A percentile compares a stretch with the other conserved stretches of the same genome.
Evolutionary conservation across 2,797 vertebrate species (phyloP).

Genomic region (Hyperoplus immaculatus): DNA sequence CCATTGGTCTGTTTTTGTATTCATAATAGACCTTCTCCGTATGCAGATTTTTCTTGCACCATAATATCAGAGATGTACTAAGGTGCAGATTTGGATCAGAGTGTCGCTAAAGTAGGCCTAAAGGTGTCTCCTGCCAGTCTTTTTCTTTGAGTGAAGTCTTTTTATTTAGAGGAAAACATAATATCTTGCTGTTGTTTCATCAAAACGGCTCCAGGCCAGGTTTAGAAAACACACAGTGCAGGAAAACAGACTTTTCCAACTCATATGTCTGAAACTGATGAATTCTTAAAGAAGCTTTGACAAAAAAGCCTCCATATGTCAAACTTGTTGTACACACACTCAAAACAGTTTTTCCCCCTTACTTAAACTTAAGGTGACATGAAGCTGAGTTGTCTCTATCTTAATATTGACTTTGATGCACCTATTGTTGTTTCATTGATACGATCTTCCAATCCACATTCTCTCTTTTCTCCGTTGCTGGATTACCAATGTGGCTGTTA

Average conservation of each 20-base stretch:
- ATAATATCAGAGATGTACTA: constrained; percentile 41
- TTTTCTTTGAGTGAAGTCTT: neutral
- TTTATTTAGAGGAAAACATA: neutral
- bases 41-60: constrained; percentile 42
- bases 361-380: constrained; percentile 6
- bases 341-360: neutral
- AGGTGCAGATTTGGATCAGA: constrained; percentile 39
- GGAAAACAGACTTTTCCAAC: neutral
- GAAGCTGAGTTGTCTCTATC: neutral
- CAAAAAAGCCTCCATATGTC: neutral
- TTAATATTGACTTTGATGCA: neutral
- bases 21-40: constrained; percentile 37
- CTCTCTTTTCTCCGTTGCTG: neutral
- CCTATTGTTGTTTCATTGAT: neutral
- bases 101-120: neutral
- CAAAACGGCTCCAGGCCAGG: neutral
- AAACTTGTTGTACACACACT: neutral
- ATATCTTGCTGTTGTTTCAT: neutral
- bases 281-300: neutral
- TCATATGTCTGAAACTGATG: neutral
- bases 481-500: neutral
- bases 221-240: neutral
- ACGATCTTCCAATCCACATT: neutral
- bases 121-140: constrained; percentile 10
- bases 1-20: constrained; percentile 44